Conservation (phyloP, 2,797 vertebrate genomes). For the Anguilla anguilla region DNA sequence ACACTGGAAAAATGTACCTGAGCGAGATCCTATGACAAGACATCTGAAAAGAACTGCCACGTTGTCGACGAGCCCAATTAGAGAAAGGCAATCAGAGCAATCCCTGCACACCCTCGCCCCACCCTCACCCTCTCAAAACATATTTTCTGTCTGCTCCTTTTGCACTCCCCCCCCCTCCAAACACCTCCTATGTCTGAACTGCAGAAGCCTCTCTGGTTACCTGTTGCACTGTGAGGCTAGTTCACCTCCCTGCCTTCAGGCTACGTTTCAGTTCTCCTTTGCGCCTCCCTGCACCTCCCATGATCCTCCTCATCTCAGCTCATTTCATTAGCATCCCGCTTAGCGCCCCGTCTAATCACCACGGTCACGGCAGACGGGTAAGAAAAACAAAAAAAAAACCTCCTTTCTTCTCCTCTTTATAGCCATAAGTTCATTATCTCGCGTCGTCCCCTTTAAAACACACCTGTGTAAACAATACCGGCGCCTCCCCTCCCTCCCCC, state of each 20-base stretch:
- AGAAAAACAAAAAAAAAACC: not conserved
- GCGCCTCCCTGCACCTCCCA: not conserved
- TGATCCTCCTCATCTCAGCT: not conserved
- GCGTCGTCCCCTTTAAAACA: not conserved
- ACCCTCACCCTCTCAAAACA: not conserved
- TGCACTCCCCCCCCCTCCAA: too few species aligned
- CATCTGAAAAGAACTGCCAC: not conserved
- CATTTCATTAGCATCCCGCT: not conserved
- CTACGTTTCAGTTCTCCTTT: not conserved
- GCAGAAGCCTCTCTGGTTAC: too few species aligned
- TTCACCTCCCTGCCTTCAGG: not conserved
- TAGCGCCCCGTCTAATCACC: not conserved
- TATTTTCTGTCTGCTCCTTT: not conserved
- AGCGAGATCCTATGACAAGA: not conserved
- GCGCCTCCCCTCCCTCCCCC: not conserved
- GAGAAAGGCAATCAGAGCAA: not conserved
- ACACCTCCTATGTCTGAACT: too few species aligned
- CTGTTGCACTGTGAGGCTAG: not conserved
- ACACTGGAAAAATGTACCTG: not conserved
- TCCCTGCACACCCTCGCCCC: too few species aligned
- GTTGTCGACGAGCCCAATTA: not conserved
- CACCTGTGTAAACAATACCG: conserved; percentile 5
- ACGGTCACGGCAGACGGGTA: not conserved
- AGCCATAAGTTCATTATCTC: not conserved
- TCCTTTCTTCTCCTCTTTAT: not conserved